A percentile compares a stretch with the other conserved stretches of the same genome.
Evolutionary conservation across 2,888 invertebrate species (phyloP).

Genomic region (Hemicrepidius hirtus): DNA sequence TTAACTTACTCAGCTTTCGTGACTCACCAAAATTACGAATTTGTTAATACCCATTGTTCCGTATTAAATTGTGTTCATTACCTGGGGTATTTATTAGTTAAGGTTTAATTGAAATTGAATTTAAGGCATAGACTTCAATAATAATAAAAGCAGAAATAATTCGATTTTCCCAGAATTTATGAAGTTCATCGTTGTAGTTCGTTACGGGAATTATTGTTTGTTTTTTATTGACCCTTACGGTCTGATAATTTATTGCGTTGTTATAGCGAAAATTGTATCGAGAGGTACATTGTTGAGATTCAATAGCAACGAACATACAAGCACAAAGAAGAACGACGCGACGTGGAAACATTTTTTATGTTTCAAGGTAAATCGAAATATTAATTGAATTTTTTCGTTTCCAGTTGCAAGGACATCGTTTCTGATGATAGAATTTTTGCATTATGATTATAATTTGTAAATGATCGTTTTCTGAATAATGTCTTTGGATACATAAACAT

Average conservation of each 20-base stretch:
- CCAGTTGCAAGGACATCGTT: no score
- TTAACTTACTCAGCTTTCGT: slow-evolving; percentile 8
- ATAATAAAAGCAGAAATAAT: slow-evolving; percentile 1
- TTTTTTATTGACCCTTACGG: slow-evolving; percentile 2
- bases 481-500: no score
- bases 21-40: slow-evolving; percentile 27
- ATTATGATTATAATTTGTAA: no score
- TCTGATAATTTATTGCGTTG: slow-evolving; percentile 4
- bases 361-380: not conserved
- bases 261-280: not conserved
- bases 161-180: slow-evolving; percentile 6
- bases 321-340: not conserved
- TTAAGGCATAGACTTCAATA: not conserved
- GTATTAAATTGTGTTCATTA: slow-evolving; percentile 1
- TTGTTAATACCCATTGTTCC: slow-evolving; percentile 33
- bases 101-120: not conserved
- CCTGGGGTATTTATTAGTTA: not conserved
- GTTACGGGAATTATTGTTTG: slow-evolving; percentile 10
- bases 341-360: not conserved
- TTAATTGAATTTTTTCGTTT: not conserved
- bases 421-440: no score
- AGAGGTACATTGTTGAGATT: not conserved
- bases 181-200: not conserved
- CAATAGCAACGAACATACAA: no score
- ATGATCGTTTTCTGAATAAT: no score